Conservation (phyloP, 2,797 vertebrate genomes). For the Leptoclinus maculatus region DNA sequence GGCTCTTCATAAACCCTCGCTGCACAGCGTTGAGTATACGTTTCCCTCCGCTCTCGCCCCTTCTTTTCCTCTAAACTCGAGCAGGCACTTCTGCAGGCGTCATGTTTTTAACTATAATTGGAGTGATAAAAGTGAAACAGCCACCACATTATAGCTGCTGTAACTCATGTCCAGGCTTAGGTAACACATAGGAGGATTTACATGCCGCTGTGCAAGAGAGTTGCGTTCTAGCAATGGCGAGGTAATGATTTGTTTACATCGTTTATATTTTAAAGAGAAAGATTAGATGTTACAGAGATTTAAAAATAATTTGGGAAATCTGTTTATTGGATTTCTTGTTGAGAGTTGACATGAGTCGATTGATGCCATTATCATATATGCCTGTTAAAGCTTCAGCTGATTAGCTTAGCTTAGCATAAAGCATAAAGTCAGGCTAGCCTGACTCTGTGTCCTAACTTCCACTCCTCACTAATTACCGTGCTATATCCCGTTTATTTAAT, state of each 20-base stretch:
- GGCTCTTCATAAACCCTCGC: constrained; percentile 80
- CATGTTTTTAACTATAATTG: constrained; percentile 80
- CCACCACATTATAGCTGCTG: constrained; percentile 71
- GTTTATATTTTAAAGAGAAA: background rate
- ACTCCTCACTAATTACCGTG: background rate
- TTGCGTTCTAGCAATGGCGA: background rate
- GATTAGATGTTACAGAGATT: background rate
- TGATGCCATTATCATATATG: background rate
- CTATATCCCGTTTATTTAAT: background rate
- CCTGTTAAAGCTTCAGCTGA: background rate
- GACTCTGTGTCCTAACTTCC: background rate
- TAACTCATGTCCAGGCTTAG: constrained; percentile 68
- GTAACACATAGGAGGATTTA: constrained; percentile 32
- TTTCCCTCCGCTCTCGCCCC: constrained; percentile 30
- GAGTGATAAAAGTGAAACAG: constrained; percentile 80
- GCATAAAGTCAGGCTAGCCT: background rate
- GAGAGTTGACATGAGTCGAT: background rate
- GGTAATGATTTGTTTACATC: background rate
- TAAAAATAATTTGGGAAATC: background rate
- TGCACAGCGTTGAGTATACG: constrained; percentile 55
- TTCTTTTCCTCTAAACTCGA: constrained; percentile 47
- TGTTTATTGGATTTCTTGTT: background rate
- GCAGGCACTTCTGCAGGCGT: constrained; percentile 68
- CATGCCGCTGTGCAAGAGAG: constrained; percentile 22
- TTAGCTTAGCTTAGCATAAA: constrained; percentile 1